Conservation (phyloP, 2,888 invertebrate genomes). For the Dolichopus griseipennis region DNA sequence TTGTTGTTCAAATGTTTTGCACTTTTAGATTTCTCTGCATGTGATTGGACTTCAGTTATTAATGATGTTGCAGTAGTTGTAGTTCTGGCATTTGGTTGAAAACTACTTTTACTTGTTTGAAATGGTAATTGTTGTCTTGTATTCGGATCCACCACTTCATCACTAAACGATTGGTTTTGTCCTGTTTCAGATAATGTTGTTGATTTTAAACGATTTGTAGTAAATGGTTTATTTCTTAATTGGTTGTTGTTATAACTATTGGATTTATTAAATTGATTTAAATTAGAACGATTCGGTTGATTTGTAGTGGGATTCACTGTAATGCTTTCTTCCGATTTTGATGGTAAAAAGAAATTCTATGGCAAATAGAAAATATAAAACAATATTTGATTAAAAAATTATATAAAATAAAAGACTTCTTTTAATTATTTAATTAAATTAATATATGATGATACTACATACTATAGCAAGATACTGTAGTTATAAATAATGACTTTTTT, state of each 20-base stretch:
- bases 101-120: constrained; percentile 36
- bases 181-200: constrained; percentile 42
- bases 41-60: constrained; percentile 24
- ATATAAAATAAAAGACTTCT: too few species aligned
- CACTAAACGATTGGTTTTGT: constrained; percentile 17
- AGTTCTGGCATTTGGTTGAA: constrained; percentile 31
- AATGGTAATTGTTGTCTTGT: constrained; percentile 32
- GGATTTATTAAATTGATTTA: constrained; percentile 2
- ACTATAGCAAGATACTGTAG: neutral
- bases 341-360: neutral
- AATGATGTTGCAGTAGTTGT: constrained; percentile 24
- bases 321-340: neutral
- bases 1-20: constrained; percentile 31
- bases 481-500: too few species aligned
- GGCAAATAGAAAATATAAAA: neutral
- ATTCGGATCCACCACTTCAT: constrained; percentile 24
- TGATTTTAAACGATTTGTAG: constrained; percentile 31
- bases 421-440: too few species aligned
- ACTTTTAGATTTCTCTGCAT: constrained; percentile 28
- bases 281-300: constrained; percentile 6
- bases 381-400: too few species aligned
- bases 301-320: neutral
- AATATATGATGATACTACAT: too few species aligned
- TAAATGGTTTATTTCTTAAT: constrained; percentile 4
- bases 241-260: constrained; percentile 6